phyloP scores from a whole-genome alignment of 2,113 vertebrate genomes.

The Phoenicopterus ruber region DNA sequence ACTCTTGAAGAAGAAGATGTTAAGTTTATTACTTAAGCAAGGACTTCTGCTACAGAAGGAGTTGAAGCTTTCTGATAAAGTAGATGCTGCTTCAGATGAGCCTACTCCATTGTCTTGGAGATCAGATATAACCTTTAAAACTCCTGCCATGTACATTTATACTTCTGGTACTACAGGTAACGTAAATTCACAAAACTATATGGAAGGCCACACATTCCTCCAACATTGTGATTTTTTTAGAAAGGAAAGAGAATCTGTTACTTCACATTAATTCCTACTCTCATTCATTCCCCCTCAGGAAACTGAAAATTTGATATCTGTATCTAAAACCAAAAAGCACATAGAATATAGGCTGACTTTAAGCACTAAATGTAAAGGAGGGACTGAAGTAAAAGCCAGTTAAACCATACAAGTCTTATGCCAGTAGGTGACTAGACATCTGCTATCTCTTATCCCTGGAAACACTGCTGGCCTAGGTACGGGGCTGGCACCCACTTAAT shows the following conservation, averaged over 20 bases:
- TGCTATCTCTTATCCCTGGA: neutral
- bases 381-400: neutral
- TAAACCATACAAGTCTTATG: neutral
- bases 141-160: slow-evolving; percentile 84
- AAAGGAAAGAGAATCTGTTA: neutral
- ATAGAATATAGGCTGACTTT: neutral
- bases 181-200: neutral
- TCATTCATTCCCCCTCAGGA: neutral
- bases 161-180: slow-evolving; percentile 91
- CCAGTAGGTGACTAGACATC: neutral
- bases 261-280: neutral
- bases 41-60: slow-evolving; percentile 68
- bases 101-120: slow-evolving; percentile 74
- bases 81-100: slow-evolving; percentile 71
- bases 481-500: neutral
- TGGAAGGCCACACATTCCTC: neutral
- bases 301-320: neutral
- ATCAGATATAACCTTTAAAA: slow-evolving; percentile 74
- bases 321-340: neutral
- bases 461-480: neutral
- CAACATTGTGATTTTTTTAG: neutral
- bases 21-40: slow-evolving; percentile 76
- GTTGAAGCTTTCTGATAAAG: slow-evolving; percentile 76
- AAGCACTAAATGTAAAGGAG: neutral
- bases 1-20: slow-evolving; percentile 71